Evolutionary conservation across 2,113 vertebrate genomes (phyloP).

Genomic region (Amazona vittata): DNA sequence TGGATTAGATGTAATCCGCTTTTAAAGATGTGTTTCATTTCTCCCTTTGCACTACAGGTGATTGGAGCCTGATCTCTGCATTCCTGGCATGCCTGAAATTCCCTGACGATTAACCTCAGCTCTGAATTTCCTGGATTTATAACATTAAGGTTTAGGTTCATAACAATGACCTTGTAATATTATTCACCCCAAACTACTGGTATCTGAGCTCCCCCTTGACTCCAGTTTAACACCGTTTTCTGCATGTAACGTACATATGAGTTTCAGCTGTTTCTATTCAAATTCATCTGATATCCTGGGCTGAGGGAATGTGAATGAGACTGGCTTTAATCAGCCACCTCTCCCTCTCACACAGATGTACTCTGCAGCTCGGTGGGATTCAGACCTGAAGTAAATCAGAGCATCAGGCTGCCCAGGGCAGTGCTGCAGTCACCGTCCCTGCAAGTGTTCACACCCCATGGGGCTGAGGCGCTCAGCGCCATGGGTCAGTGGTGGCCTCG

Average conservation of each 20-base stretch:
- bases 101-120: constrained; percentile 1
- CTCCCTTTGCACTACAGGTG: constrained; percentile 29
- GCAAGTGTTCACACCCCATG: background rate
- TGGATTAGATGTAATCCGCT: background rate
- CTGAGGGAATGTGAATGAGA: background rate
- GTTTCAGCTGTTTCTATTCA: background rate
- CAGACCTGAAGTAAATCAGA: background rate
- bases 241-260: background rate
- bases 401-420: background rate
- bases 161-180: background rate
- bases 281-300: background rate
- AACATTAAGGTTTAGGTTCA: background rate
- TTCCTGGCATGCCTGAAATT: constrained; percentile 43
- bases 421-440: background rate
- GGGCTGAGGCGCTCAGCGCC: background rate
- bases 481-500: background rate
- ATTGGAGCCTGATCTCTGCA: constrained; percentile 22
- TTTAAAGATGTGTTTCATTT: background rate
- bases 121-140: constrained; percentile 11
- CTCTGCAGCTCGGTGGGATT: background rate
- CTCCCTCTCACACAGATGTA: background rate
- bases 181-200: background rate
- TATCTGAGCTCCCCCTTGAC: background rate
- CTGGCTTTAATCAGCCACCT: background rate
- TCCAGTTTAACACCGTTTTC: background rate